These are phyloP conservation scores for Holocentrus rufus DNA, from an alignment of 2,797 vertebrate species.

Conservation along the genomic window DNA sequence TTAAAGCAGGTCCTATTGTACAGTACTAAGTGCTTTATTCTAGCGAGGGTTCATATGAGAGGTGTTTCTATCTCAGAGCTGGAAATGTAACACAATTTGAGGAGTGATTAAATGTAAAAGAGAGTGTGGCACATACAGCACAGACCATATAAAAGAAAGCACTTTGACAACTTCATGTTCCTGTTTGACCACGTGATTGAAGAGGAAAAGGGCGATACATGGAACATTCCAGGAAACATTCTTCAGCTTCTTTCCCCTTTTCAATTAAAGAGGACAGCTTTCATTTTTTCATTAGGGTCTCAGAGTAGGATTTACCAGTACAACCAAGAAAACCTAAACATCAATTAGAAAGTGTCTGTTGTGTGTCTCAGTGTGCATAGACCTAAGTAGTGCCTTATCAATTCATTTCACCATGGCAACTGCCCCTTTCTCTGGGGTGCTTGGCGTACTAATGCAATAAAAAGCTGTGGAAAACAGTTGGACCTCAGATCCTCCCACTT, in stretches of 20 bases:
- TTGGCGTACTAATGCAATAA: constrained; percentile 48
- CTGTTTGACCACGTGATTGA: constrained; percentile 31
- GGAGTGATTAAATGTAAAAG: constrained; percentile 16
- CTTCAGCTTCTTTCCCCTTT: neutral
- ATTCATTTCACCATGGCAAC: constrained; percentile 62
- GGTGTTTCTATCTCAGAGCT: neutral
- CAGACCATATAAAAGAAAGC: constrained; percentile 21
- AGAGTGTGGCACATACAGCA: constrained; percentile 16
- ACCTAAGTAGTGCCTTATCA: constrained; percentile 37
- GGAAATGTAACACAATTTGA: neutral
- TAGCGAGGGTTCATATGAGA: neutral
- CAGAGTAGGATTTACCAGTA: constrained; percentile 2
- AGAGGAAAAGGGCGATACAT: constrained; percentile 27
- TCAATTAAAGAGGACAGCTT: constrained; percentile 24
- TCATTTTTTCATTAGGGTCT: constrained; percentile 39
- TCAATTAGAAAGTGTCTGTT: constrained; percentile 21
- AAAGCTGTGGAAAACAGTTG: constrained; percentile 62
- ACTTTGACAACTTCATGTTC: constrained; percentile 36
- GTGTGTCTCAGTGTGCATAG: constrained; percentile 22
- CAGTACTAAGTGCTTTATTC: neutral
- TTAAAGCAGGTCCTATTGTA: neutral
- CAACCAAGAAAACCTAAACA: constrained; percentile 22
- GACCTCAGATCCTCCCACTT: constrained; percentile 64
- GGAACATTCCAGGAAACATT: constrained; percentile 26
- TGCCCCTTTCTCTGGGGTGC: constrained; percentile 37